A percentile compares a stretch with the other conserved stretches of the same genome.
Evolutionary conservation across 2,888 invertebrate genomes (phyloP).

Genomic region (Gryllus longicercus): DNA sequence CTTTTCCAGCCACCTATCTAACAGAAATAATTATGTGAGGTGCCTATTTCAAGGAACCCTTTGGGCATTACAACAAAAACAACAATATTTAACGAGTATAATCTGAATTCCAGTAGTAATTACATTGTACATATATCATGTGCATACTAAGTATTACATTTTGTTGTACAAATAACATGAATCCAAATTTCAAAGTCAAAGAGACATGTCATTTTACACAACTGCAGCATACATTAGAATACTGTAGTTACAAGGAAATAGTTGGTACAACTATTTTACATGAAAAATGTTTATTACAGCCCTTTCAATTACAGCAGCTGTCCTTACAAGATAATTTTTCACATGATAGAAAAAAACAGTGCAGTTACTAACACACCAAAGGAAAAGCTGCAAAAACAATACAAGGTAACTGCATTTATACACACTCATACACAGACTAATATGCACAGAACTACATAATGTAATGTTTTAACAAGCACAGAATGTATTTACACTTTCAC

Average conservation of each 20-base stretch:
- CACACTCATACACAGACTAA: constrained; percentile 30
- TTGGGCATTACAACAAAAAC: neutral
- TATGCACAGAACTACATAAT: constrained; percentile 17
- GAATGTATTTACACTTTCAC: constrained; percentile 26
- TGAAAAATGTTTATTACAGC: constrained; percentile 34
- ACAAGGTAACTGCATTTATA: constrained; percentile 26
- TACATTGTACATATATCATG: neutral
- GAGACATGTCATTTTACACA: constrained; percentile 10
- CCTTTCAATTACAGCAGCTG: constrained; percentile 27
- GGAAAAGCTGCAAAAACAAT: constrained; percentile 29
- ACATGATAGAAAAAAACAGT: constrained; percentile 26
- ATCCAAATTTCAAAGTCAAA: constrained; percentile 3
- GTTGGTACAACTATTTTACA: constrained; percentile 26
- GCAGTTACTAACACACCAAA: neutral
- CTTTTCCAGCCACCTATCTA: too few species aligned
- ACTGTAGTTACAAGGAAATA: constrained; percentile 26
- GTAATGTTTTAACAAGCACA: constrained; percentile 28
- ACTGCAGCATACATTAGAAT: constrained; percentile 5
- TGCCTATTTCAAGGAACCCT: neutral
- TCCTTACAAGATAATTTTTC: neutral
- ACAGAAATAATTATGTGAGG: too few species aligned
- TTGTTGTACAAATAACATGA: neutral
- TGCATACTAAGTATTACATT: constrained; percentile 2
- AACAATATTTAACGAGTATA: constrained; percentile 1
- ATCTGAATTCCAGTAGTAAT: constrained; percentile 6